Base-by-base conservation (phyloP, 2,113 vertebrate genomes). In the Cyanoramphus novaezelandiae region DNA sequence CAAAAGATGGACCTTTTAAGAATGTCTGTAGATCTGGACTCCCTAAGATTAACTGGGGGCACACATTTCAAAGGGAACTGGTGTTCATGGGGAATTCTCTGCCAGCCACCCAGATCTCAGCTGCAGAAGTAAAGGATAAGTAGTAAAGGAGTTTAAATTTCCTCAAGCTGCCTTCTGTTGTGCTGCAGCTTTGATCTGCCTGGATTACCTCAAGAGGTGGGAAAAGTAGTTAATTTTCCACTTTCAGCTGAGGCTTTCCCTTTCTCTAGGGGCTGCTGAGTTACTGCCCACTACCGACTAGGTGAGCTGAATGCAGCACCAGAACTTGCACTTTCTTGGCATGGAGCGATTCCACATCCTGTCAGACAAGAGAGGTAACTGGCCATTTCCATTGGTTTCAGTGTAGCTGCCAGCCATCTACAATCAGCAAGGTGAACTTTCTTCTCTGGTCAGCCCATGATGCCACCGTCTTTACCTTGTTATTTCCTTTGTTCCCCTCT, bases 181-280 rank as follows among this genome's bases (percentile, higher is more conserved):
- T 94, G 91, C 92, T 88, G 91, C 77, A 77, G 90, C 96, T 97
- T 97, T 97, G 96, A 97, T 95, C 92, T 97, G 80, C 69, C 62
- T 49, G 83, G 92, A 96, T 94, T 96, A 94, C 83, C 83, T 95
- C 35, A 7, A 94, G 91, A 93, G 91, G 83, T 92, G 91, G 94
- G 88, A 62, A 92, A 93, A 94, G 83, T 3, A 89, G 86, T 91
- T 94, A 91, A 93, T 92, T 96, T 96, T 93, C 91, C 86, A 65
- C 67, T 88, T 75, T 71, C 41, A 50, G 37, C 89, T 79, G 88
- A 76, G 62, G 57, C 80, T 91, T 96, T 29, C 44, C 69, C 62
- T 85, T 89, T 90, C 62, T 87, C 80, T 35, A 39, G 80, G 59
- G 65, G 57, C 81, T 89, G 52, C 69, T 47, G 65, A 78, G 80